Conservation (phyloP, 1,140 invertebrate species). For the Adoxophyes honmai region DNA sequence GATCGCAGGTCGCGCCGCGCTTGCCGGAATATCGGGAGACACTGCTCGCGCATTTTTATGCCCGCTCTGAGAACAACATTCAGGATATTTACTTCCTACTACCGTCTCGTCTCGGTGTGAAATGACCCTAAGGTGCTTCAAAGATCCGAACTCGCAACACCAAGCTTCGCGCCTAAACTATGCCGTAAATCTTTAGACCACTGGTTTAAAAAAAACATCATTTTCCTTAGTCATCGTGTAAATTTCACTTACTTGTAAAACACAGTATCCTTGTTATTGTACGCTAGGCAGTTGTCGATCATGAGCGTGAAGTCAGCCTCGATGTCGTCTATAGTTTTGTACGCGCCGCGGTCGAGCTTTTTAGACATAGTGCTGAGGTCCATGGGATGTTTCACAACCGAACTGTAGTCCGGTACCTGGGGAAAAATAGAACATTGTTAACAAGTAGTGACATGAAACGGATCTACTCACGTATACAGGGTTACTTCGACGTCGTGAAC, state of each 20-base stretch:
- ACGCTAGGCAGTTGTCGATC: slow-evolving; percentile 95
- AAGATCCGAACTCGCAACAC: too few species aligned
- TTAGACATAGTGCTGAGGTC: slow-evolving; percentile 94
- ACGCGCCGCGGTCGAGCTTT: slow-evolving; percentile 88
- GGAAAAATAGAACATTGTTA: too few species aligned
- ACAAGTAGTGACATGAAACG: too few species aligned
- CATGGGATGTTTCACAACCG: slow-evolving; percentile 96
- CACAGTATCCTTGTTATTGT: slow-evolving; percentile 96
- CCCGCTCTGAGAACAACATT: slow-evolving; percentile 85
- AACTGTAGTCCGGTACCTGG: slow-evolving; percentile 93
- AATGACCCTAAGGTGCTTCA: too few species aligned
- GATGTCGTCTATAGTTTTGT: slow-evolving; percentile 87
- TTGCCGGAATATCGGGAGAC: slow-evolving; percentile 85
- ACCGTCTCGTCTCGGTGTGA: too few species aligned
- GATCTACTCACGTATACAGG: too few species aligned
- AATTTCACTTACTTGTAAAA: slow-evolving; percentile 78
- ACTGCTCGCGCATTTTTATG: slow-evolving; percentile 91
- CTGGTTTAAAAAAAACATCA: background rate
- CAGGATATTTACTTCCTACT: too few species aligned
- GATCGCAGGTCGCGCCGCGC: slow-evolving; percentile 85
- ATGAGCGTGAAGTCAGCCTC: slow-evolving; percentile 95
- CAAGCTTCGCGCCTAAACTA: too few species aligned
- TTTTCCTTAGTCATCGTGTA: background rate
- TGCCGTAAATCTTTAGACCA: too few species aligned
- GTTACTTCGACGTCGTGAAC: too few species aligned